These are phyloP conservation scores for Gymnothorax javanicus DNA, from an alignment of 2,797 vertebrate genomes.

Conservation along the genomic window DNA sequence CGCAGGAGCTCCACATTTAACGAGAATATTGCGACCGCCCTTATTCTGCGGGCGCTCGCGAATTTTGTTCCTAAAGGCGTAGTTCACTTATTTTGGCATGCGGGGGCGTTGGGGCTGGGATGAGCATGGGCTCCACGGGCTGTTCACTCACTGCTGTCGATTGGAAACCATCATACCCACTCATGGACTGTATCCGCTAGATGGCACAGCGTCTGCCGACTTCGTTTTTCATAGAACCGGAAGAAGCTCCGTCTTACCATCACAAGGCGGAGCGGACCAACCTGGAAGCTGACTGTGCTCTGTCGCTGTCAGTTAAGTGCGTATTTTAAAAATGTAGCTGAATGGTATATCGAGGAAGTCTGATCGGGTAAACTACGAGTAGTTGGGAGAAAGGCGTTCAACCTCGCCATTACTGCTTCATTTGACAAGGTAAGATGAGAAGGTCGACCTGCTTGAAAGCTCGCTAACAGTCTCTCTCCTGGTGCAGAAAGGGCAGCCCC, in stretches of 20 bases:
- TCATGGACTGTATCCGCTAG: slow-evolving; percentile 32
- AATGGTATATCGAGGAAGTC: not conserved
- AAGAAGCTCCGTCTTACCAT: slow-evolving; percentile 50
- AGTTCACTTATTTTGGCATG: not conserved
- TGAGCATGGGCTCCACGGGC: slow-evolving; percentile 36
- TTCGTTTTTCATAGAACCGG: slow-evolving; percentile 40
- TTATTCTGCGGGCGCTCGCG: not conserved
- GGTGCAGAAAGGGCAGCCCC: slow-evolving; percentile 13
- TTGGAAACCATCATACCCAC: slow-evolving; percentile 4
- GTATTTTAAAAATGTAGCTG: slow-evolving; percentile 31
- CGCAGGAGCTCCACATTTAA: too few species aligned
- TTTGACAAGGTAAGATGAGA: slow-evolving; percentile 21
- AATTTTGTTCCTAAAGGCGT: not conserved
- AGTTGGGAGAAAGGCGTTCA: not conserved
- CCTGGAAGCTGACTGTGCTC: slow-evolving; percentile 53
- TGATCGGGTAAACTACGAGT: not conserved
- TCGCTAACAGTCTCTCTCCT: not conserved
- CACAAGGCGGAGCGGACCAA: slow-evolving; percentile 64
- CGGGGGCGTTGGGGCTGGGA: slow-evolving; percentile 61
- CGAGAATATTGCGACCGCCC: too few species aligned
- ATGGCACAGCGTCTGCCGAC: slow-evolving; percentile 31
- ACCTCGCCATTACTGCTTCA: not conserved
- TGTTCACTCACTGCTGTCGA: not conserved
- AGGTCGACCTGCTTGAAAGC: not conserved
- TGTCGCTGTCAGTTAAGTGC: not conserved